These are phyloP conservation scores for Protonemura montana DNA, from an alignment of 2,888 invertebrate genomes.

Conservation along the genomic window DNA sequence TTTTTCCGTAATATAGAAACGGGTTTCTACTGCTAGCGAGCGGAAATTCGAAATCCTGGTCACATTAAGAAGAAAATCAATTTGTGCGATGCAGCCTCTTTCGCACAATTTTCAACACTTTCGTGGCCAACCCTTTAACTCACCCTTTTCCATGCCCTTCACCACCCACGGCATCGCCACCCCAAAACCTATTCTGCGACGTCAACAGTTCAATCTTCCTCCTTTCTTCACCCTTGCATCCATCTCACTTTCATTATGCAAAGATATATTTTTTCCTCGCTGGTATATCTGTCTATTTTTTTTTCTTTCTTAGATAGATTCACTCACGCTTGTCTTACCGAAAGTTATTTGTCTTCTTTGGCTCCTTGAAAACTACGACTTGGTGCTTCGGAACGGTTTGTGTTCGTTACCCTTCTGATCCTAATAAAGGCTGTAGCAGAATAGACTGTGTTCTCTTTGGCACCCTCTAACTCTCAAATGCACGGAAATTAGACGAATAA, in stretches of 20 bases:
- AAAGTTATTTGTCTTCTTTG: slow-evolving; percentile 4
- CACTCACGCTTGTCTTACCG: neutral
- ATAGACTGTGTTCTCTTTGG: no score
- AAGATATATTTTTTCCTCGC: neutral
- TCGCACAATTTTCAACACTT: neutral
- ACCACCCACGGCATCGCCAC: neutral
- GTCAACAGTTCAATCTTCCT: slow-evolving; percentile 7
- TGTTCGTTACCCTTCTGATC: no score
- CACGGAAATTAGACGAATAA: no score
- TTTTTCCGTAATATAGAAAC: neutral
- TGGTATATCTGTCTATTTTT: neutral
- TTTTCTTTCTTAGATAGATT: neutral
- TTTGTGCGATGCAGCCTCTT: neutral
- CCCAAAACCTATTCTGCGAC: neutral
- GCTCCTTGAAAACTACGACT: neutral
- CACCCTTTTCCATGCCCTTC: neutral
- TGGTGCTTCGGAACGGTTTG: no score
- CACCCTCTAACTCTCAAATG: no score
- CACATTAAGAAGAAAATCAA: neutral
- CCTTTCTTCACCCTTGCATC: neutral
- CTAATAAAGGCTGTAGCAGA: no score
- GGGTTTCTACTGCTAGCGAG: neutral
- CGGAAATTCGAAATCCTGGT: neutral
- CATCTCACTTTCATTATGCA: slow-evolving; percentile 4
- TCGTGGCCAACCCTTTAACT: neutral